Percentiles rank a stretch among this genome's conserved stretches.
These are phyloP conservation scores for Clarias platycephalus DNA, from an alignment of 2,797 vertebrate species.

Conservation along the genomic window DNA sequence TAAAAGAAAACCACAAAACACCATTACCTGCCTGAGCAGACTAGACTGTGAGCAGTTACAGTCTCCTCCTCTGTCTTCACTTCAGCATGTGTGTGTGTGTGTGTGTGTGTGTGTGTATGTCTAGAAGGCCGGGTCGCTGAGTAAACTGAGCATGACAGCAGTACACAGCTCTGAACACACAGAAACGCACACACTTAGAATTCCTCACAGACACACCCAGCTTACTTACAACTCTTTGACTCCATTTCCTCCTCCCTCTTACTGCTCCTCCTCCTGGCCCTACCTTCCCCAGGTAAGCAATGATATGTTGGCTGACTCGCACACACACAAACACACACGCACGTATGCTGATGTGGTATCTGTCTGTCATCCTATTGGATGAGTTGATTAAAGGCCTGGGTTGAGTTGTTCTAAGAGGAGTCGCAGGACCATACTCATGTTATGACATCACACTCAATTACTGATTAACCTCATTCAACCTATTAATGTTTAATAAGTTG, in stretches of 20 bases:
- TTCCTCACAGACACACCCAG: slow-evolving; percentile 83
- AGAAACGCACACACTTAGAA: slow-evolving; percentile 70
- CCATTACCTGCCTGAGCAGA: slow-evolving; percentile 9
- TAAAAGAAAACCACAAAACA: background rate
- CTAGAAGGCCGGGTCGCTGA: slow-evolving; percentile 32
- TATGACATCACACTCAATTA: slow-evolving; percentile 11
- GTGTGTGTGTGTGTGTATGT: slow-evolving; percentile 31
- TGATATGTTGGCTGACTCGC: slow-evolving; percentile 16
- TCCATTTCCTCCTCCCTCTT: slow-evolving; percentile 59
- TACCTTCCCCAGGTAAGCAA: slow-evolving; percentile 58
- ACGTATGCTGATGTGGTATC: background rate
- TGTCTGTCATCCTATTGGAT: background rate
- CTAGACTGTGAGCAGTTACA: too few species aligned
- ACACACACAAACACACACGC: background rate
- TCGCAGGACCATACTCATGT: background rate
- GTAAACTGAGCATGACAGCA: slow-evolving; percentile 52
- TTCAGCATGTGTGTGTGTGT: slow-evolving; percentile 34
- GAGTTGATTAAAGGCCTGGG: background rate
- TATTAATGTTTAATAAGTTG: slow-evolving; percentile 22
- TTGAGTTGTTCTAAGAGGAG: slow-evolving; percentile 22
- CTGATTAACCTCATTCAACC: slow-evolving; percentile 20
- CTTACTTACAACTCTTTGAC: slow-evolving; percentile 74
- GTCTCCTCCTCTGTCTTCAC: background rate
- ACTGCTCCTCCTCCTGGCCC: slow-evolving; percentile 42
- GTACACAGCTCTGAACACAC: slow-evolving; percentile 11